Percentiles rank a stretch among this genome's conserved stretches.
phyloP scores from a whole-genome alignment of 1,140 invertebrate species.

The Teleopsis dalmanni region DNA sequence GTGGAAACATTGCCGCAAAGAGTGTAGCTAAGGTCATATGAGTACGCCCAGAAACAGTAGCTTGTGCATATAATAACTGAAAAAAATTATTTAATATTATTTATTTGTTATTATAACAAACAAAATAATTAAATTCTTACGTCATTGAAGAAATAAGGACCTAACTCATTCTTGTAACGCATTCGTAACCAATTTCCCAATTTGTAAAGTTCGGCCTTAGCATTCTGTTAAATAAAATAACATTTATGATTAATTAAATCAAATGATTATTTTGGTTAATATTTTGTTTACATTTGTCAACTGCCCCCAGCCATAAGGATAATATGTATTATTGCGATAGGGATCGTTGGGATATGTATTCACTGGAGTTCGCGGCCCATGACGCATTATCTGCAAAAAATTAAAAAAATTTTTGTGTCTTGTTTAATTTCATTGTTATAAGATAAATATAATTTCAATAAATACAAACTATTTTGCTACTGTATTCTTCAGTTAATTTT shows the following conservation, averaged over 20 bases:
- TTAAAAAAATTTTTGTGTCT: too few species aligned
- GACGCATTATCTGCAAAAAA: conserved; percentile 56
- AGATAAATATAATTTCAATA: too few species aligned
- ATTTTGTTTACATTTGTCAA: conserved; percentile 58
- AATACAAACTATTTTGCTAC: too few species aligned
- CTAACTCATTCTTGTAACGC: conserved; percentile 56
- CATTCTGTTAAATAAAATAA: conserved; percentile 46
- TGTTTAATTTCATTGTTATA: too few species aligned
- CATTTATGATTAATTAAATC: neutral
- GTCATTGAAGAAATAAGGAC: conserved; percentile 50
- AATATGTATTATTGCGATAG: conserved; percentile 56
- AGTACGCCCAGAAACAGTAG: conserved; percentile 64
- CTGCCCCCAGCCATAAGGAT: conserved; percentile 70
- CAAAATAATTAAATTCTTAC: conserved; percentile 27
- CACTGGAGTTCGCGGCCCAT: conserved; percentile 71
- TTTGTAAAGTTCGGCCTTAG: conserved; percentile 55
- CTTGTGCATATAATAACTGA: conserved; percentile 53
- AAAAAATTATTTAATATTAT: neutral
- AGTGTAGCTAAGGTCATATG: conserved; percentile 64
- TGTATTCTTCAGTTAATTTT: too few species aligned
- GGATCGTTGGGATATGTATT: conserved; percentile 71
- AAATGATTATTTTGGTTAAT: neutral
- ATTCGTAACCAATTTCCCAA: conserved; percentile 54
- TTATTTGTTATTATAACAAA: neutral
- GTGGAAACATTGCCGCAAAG: conserved; percentile 63